Evolutionary conservation across 2,888 invertebrate genomes (phyloP), one percentile per base, ranked within the genome.

Genomic region (Melieria picta): DNA sequence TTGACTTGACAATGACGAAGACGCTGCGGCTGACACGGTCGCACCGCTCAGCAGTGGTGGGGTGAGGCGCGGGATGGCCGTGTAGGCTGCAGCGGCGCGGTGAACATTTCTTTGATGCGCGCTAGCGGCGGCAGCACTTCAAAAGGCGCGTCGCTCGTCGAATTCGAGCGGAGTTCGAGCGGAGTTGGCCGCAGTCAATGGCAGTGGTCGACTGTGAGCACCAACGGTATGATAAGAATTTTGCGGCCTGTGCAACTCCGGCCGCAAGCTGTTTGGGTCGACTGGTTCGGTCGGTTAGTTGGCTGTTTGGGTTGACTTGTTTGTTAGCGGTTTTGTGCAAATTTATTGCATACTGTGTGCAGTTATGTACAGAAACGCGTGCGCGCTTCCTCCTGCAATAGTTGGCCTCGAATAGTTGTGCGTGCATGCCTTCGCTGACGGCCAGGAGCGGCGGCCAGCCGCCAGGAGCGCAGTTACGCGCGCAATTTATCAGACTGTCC

Each of bases 201-300:
- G 30, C 30, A 30, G 30, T 30, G 30, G 3, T 30, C 30, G 30
- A 30, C 30, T 30, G 30, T 30, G 62, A 64, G 61, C 74, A 68
- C 65, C 62, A 69, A 60, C 69, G 74, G 71, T 61, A 74, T 72
- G 72, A 65, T 69, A 72, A 69, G 74, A 72, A 74, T 74, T 74
- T 71, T 71, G 65, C 48, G 71, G 69, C 71, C 70, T 72, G 74
- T 74, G 72, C 74, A 66, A 72, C 72, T 72, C 47, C 55, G 57
- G 13, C 48, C 58, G 66, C 43, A 52, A 42, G 45, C 48, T 50
- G 50, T 42, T 65, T 65, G 11, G 52, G 3, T 57, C 42, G 57
- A 13, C 57, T 57, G n/a, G 13, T 55, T 55, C 13, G n/a, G 5
- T 55, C 6, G n/a, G n/a, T 16, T 13, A 13, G 64, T 4, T n/a